Base-by-base conservation (phyloP, 2,113 vertebrate genomes). In the Pelobates fuscus region DNA sequence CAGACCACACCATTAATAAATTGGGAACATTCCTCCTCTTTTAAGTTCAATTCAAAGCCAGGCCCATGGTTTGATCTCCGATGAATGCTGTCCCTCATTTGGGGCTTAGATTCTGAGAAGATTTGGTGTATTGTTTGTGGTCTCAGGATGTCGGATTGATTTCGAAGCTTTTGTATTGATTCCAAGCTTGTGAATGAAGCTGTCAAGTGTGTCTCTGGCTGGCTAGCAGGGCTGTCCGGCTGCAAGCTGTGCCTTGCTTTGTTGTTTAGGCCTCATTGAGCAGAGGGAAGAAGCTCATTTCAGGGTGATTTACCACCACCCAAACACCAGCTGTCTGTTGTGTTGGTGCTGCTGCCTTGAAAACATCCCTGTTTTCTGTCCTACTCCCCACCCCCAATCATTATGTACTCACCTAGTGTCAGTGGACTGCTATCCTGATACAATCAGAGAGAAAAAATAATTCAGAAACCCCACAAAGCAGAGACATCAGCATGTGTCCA, bases 311-410 rank as follows among this genome's bases (percentile, higher is more conserved):
- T 98, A 96, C 93, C 94, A 94, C 93, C 89, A 88, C 93, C 94
- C 94, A 97, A 97, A 97, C 95, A 97, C 96, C 97, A 99, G 97
- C 96, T 98, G 96, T 96, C 95, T 93, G 92, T 91, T 94, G 91
- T 89, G 91, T 78, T 82, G 80, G 81, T 79, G 84, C 71, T 30
- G 52, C 58, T 66, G 72, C 59, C 82, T 84, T 84, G 78, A 82
- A 80, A 84, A 79, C 75, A 55, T 77, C 78, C 70, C 70, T 81
- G 0, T 0, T 77, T 78, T 76, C 65, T 27, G 3, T 54, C 74
- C 76, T 78, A 26, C 63, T 0, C 74, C 65, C 41, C 71, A 71
- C 12, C 66, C 80, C 62, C 78, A 25, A 67, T 37, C 41, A 14
- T 41, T 41, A 71, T 43, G 26, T 59, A 78, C 71, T 64, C 80